Base-by-base conservation (phyloP, 1,140 invertebrate genomes). In the Oncopodura yosiiana region DNA sequence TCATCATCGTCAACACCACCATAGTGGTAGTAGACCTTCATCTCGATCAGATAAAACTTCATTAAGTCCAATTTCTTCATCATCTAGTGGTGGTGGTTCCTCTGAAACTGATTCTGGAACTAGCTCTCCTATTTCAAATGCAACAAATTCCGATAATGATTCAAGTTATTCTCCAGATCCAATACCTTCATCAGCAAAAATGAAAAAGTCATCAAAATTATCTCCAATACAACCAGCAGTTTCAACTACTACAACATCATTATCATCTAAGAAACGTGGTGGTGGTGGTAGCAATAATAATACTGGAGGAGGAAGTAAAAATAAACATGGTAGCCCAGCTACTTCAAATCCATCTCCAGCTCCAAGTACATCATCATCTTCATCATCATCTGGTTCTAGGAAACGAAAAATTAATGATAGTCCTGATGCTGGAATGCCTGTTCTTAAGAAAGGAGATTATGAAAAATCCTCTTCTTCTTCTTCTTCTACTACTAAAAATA, bases 101-200 rank as follows among this genome's bases (percentile, higher is more conserved):
- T n/a, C n/a, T n/a, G n/a, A n/a, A 23, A 6, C 37, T 26, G 24
- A 30, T 27, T 56, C 44, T 14, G 36, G 26, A n/a, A 39, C 42
- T 14, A 50, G 30, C 18, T 19, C 34, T 27, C 21, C 49, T 26
- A 34, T 48, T 29, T 37, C 39, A 14, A 48, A 36, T 59, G 53
- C 49, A 45, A 52, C 49, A 39, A 52, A 56, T 49, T 61, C 58
- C 27, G 58, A 61, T 18, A 49, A 61, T 3, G 58, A 62, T 8
- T 49, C 37, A 12, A 52, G 53, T 34, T 46, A 36, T 32, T 14
- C 41, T 21, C 30, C 53, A 14, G 53, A 30, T 29, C 26, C 39
- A n/a, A 27, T 29, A 37, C 27, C 49, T 21, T 44, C 45, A 42
- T 36, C 53, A 14, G 36, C 36, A 18, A 30, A 49, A 2, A 42